Evolutionary conservation across 2,113 vertebrate species (phyloP), one percentile per base, ranked within the genome.

Genomic region (Ophiodon elongatus): DNA sequence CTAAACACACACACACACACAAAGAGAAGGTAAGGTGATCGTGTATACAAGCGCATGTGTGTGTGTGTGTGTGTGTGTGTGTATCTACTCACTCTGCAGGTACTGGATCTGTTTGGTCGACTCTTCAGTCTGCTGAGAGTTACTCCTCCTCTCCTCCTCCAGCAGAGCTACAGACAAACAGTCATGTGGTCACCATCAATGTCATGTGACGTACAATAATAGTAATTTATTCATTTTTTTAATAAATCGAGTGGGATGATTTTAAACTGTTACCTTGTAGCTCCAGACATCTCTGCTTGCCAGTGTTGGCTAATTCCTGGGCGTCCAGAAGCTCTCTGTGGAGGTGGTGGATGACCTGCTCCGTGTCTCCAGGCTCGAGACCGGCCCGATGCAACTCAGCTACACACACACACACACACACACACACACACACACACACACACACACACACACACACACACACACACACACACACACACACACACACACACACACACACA

Each of bases 261-360:
- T 35, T 7, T 45, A 37, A 10, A 5, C 4, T 3, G 7, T 64
- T 94, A 99, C 98, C 98, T 97, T 99, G 98, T 76, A 99, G 96
- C 94, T 99, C 98, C 90, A 96, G 96, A 96, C 98, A 98, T 94
- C 97, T 98, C 94, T 98, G 97, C 93, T 97, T 98, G 94, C 97
- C 97, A 59, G 96, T 95, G 94, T 97, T 98, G 95, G 98, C 97
- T 92, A 99, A 94, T 73, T 98, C 98, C 95, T 98, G 98, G 86
- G 97, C 98, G 93, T 98, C 97, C 80, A 98, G 92, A 86, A 99
- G 95, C 83, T 99, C 97, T 88, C 96, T 96, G 91, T 97, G 97
- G 89, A 99, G 95, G 31, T 98, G 96, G 83, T 97, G 96, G 94
- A 98, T 97, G 92, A 97, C 97, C 95, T 97, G 96, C 86, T 99